phyloP scores from a whole-genome alignment of 2,113 vertebrate species.

The Catharus minimus region DNA sequence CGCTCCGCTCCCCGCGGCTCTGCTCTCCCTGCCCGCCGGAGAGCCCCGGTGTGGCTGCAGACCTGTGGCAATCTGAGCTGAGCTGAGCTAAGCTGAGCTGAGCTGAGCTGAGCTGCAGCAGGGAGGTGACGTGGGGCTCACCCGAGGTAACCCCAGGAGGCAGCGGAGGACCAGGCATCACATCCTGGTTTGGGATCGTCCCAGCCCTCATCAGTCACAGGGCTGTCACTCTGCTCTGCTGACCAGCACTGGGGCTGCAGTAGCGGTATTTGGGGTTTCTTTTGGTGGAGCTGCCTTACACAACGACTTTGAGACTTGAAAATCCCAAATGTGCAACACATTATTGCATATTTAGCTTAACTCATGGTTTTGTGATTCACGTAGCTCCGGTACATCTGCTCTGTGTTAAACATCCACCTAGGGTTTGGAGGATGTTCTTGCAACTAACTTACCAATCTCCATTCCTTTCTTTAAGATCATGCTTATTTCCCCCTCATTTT shows the following conservation, averaged over 20 bases:
- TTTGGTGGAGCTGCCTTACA: background rate
- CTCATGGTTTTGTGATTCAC: rapidly evolving
- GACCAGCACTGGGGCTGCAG: rapidly evolving
- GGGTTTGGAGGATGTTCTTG: rapidly evolving
- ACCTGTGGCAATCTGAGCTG: rapidly evolving
- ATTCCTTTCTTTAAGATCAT: background rate
- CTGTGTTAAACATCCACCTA: background rate
- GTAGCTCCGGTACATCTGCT: rapidly evolving
- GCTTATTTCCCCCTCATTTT: background rate
- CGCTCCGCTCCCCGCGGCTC: too few species aligned
- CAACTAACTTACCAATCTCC: background rate
- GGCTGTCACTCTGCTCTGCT: rapidly evolving
- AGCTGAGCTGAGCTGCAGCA: background rate
- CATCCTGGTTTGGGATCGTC: background rate
- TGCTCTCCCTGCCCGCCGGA: background rate
- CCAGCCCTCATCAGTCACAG: rapidly evolving
- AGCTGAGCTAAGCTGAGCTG: too few species aligned
- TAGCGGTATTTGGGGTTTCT: rapidly evolving
- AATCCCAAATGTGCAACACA: background rate
- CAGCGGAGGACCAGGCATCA: background rate
- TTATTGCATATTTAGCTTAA: background rate
- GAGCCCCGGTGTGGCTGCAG: rapidly evolving
- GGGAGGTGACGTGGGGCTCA: background rate
- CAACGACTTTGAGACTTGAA: background rate
- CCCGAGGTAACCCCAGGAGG: background rate